Base-by-base conservation (phyloP, 2,888 invertebrate species). In the Vesta saturnalis region DNA sequence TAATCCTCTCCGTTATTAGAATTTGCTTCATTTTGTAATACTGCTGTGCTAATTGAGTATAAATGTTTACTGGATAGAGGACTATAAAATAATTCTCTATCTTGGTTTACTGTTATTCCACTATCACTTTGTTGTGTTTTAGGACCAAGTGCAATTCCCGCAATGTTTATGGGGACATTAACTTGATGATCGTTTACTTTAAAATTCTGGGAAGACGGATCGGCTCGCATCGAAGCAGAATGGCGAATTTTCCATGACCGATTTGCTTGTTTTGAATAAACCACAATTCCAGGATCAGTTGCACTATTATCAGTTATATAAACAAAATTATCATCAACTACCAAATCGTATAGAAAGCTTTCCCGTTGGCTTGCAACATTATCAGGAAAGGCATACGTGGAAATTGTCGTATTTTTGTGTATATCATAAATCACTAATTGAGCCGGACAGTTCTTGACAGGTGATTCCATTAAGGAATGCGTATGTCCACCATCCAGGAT, bases 261-360 rank as follows among this genome's bases (percentile, higher is more conserved):
- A 73, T 89, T 88, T 74, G 90, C 87, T 67, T 85, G 85, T 46
- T 89, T 83, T 0, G 90, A 89, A 81, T 89, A 93, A 6, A 93
- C 91, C 65, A 93, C 89, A 65, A 93, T 79, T 8, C 83, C 92
- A 4, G 92, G 92, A 83, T 91, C 90, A 0, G 84, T 83, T 0
- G 86, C 87, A 77, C 89, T 89, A 77, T 89, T 90, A 81, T 92
- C 93, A 0, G 91, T 90, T 39, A 93, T 92, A 77, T 92, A 93
- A 0, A 91, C 92, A 78, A 87, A 89, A 76, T 90, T 90, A 78
- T 90, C 88, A 77, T 92, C 92, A 19, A 93, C 84, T 0, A 92
- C 93, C 55, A 93, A 85, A 79, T 93, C 93, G 78, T 92, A 92
- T 55, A 93, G 82, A 74, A 90, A 89, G 43, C 89, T 89, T 0